A percentile compares a stretch with the other conserved stretches of the same genome.
Conservation (phyloP, 2,888 invertebrate genomes). For the Doris montereyensis region DNA sequence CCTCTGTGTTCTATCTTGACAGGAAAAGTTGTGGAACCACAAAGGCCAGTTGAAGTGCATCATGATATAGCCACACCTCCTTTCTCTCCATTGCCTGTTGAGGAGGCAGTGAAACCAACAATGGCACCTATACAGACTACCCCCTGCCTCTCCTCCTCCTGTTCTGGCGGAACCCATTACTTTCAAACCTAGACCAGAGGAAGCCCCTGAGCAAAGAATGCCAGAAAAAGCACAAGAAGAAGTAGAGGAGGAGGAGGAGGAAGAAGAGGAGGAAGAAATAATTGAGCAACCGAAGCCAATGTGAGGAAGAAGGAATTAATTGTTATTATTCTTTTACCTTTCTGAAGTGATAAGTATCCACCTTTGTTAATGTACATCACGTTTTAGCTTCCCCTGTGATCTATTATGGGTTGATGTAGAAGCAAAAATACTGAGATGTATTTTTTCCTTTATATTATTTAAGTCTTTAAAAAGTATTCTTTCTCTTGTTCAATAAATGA, state of each 20-base stretch:
- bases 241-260: slow-evolving; percentile 18
- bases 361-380: no score
- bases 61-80: slow-evolving; percentile 44
- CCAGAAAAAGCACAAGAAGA: slow-evolving; percentile 1
- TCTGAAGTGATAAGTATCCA: no score
- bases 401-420: no score
- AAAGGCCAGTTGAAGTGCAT: slow-evolving; percentile 45
- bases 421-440: no score
- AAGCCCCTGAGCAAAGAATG: background rate
- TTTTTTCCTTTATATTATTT: no score
- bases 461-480: no score
- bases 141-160: slow-evolving; percentile 49
- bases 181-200: background rate
- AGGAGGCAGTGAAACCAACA: background rate
- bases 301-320: no score
- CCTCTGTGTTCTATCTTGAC: slow-evolving; percentile 48
- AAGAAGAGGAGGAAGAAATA: slow-evolving; percentile 32
- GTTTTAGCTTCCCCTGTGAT: no score
- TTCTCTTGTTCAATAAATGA: no score
- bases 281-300: slow-evolving; percentile 52
- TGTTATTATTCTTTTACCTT: no score
- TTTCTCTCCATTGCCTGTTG: slow-evolving; percentile 38
- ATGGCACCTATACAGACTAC: slow-evolving; percentile 40
- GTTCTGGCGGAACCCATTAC: slow-evolving; percentile 25
- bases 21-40: slow-evolving; percentile 41